Conservation (phyloP, 2,797 vertebrate species). For the Thunnus albacares region DNA sequence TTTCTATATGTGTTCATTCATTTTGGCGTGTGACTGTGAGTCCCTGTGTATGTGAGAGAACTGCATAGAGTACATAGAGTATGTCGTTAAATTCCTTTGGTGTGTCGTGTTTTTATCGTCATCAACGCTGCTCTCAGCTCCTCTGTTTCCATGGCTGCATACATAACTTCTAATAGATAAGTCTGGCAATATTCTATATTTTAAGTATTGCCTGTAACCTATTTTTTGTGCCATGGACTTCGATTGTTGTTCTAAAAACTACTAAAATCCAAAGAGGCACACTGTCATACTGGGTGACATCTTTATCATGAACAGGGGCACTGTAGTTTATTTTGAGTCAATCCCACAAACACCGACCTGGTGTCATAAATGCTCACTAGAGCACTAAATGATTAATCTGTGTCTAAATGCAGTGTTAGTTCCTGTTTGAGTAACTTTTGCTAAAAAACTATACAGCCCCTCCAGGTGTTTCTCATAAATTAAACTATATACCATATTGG, state of each 20-base stretch:
- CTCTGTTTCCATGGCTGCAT: conserved; percentile 46
- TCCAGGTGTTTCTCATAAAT: not conserved
- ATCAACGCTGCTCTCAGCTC: conserved; percentile 24
- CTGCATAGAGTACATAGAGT: conserved; percentile 10
- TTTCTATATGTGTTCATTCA: conserved; percentile 57
- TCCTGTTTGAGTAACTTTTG: not conserved
- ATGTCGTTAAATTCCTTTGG: conserved; percentile 42
- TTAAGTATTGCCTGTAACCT: not conserved
- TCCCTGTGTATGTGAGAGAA: conserved; percentile 1
- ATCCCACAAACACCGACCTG: no score
- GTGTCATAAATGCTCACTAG: no score
- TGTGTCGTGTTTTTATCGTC: conserved; percentile 30
- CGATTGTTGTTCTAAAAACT: no score
- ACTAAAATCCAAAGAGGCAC: not conserved
- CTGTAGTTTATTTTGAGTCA: not conserved
- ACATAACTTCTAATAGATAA: conserved; percentile 77
- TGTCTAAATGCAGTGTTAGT: not conserved
- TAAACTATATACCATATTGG: not conserved
- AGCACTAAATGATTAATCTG: no score
- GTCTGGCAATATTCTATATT: not conserved
- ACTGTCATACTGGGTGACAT: not conserved
- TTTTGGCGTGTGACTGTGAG: conserved; percentile 35
- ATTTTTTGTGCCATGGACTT: no score
- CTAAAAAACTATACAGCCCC: not conserved
- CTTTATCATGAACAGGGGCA: not conserved